Base-by-base conservation (phyloP, 2,113 vertebrate genomes). In the Hemibagrus wyckioides region DNA sequence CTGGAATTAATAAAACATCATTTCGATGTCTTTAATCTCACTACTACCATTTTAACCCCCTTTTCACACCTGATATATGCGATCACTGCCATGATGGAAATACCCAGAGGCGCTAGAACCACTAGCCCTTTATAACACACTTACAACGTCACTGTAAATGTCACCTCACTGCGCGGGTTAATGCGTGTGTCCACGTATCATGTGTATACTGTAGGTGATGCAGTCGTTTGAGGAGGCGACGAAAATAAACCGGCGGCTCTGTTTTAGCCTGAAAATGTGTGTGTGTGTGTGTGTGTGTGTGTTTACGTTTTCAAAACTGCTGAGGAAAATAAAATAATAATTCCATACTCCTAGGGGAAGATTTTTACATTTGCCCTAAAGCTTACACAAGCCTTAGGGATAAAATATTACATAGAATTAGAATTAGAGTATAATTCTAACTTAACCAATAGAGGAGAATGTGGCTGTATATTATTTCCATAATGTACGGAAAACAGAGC, bases 131-230 rank as follows among this genome's bases (percentile, higher is more conserved):
- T 36, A 79, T 84, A 85, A 57, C 83, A 80, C 54, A 85, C 86
- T 73, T 48, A 6, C 14, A 59, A 73, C 67, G 86, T 84, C 79
- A 80, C 67, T 48, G 87, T 83, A 44, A 89, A 85, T 80, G 85
- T 87, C 84, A 90, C 81, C 57, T 44, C 77, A 59, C 25, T 50
- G 75, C 65, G 69, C 63, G 80, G 57, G 73, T 86, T 85, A 84
- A 83, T 80, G 67, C 41, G 69, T 52, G 54, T 81, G 86, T 56
- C 63, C 73, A 81, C 61, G 61, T 80, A 80, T 88, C 67, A 56
- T 86, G 88, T 88, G 85, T 88, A 76, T 88, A 87, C 39, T 75
- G 85, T 79, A 67, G 63, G 79, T 85, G 83, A 69, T 83, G 85
- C 89, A 88, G 90, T 89, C 65, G 85, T 85, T 76, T 76, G 67